phyloP scores from a whole-genome alignment of 92 coral and sea anemone species.

The Isaurus tuberculatus region DNA sequence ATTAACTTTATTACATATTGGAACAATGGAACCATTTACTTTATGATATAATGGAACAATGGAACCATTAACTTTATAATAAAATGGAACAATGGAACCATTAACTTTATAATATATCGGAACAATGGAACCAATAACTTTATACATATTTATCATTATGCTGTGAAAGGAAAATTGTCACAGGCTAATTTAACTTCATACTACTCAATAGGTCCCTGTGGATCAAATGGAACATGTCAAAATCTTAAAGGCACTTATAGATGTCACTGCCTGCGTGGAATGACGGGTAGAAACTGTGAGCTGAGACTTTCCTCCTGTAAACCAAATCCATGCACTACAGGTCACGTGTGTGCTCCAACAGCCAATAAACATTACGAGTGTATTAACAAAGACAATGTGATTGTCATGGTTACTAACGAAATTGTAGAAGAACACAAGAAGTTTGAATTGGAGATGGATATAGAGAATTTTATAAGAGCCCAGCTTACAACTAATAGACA shows the following conservation, averaged over 20 bases:
- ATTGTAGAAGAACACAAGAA: not conserved
- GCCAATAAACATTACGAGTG: not conserved
- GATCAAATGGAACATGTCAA: conserved; percentile 22
- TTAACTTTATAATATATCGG: too few relatives aligned
- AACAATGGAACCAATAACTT: too few relatives aligned
- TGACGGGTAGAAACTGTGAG: conserved; percentile 24
- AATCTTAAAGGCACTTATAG: not conserved
- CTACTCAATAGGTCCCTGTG: conserved; percentile 17
- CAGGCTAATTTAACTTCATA: not conserved
- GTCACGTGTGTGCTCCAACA: conserved; percentile 21
- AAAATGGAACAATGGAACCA: too few relatives aligned
- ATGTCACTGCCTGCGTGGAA: not conserved
- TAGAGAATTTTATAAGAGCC: conserved; percentile 20
- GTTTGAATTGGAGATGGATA: conserved; percentile 19
- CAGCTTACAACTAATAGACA: not conserved
- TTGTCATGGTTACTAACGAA: conserved; percentile 17
- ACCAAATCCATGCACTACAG: not conserved
- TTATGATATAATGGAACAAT: too few relatives aligned
- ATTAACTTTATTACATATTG: too few relatives aligned
- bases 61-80: too few relatives aligned
- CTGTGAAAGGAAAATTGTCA: too few relatives aligned
- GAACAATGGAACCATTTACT: too few relatives aligned
- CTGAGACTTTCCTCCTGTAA: conserved; percentile 6
- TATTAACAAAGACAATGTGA: not conserved
- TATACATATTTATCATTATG: too few relatives aligned